Percentiles rank a stretch among this genome's conserved stretches.
Conservation (phyloP, 2,888 invertebrate species). For the Pteria penguin region DNA sequence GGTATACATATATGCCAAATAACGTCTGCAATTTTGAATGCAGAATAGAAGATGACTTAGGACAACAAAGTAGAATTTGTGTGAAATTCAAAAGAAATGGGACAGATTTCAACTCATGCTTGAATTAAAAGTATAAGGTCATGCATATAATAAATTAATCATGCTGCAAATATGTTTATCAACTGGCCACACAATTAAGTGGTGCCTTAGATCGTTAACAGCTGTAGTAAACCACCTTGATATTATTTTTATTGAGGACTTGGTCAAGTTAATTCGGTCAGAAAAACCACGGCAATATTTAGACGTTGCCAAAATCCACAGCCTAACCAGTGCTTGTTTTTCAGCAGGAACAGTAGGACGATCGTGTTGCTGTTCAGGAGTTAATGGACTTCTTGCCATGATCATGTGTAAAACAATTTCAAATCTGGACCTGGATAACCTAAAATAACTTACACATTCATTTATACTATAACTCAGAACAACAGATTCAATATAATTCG, state of each 20-base stretch:
- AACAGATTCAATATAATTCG: no score
- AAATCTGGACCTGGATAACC: not conserved
- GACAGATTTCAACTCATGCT: no score
- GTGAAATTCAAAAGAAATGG: no score
- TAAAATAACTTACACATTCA: not conserved
- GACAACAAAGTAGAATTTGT: no score
- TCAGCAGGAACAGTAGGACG: not conserved
- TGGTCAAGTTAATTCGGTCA: not conserved
- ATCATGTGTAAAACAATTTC: not conserved
- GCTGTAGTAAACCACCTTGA: not conserved
- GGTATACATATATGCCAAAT: no score
- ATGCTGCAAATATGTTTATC: no score
- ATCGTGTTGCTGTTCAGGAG: not conserved
- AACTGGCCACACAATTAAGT: no score
- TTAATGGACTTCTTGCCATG: not conserved
- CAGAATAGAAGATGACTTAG: no score
- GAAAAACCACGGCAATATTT: not conserved
- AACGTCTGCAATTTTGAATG: no score
- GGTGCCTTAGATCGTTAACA: no score
- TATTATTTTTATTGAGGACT: not conserved
- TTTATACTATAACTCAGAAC: not conserved
- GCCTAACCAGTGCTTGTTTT: not conserved
- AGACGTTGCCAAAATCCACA: not conserved
- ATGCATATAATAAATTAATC: no score
- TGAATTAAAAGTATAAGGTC: no score